These are phyloP conservation scores for Linnaemya vulpina DNA, from an alignment of 2,888 invertebrate genomes.

Conservation along the genomic window DNA sequence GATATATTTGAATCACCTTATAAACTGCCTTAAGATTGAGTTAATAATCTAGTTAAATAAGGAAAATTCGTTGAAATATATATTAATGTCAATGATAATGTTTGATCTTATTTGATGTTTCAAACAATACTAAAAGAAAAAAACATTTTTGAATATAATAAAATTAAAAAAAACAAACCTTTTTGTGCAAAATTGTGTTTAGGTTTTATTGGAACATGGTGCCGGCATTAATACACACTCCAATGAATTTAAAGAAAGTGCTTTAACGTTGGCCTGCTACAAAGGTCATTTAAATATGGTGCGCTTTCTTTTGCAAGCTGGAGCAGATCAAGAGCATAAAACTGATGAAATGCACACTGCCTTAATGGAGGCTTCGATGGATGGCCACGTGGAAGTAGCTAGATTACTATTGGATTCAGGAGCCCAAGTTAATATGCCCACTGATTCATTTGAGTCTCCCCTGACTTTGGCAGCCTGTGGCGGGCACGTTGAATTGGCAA, in stretches of 20 bases:
- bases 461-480: slow-evolving; percentile 99
- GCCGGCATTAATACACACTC: slow-evolving; percentile 99
- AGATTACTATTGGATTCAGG: slow-evolving; percentile 96
- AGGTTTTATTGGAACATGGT: slow-evolving; percentile 94
- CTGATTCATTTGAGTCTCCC: slow-evolving; percentile 99
- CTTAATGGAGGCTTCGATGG: slow-evolving; percentile 99
- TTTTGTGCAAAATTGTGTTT: slow-evolving; percentile 52
- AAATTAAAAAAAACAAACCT: background rate
- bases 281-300: slow-evolving; percentile 99
- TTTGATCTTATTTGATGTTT: slow-evolving; percentile 84
- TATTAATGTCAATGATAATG: slow-evolving; percentile 77
- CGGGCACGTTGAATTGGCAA: slow-evolving; percentile 98
- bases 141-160: background rate
- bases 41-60: slow-evolving; percentile 77
- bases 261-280: slow-evolving; percentile 96
- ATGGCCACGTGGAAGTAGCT: slow-evolving; percentile 99
- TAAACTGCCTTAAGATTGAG: slow-evolving; percentile 76
- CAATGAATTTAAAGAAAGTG: slow-evolving; percentile 99
- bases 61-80: slow-evolving; percentile 38
- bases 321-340: slow-evolving; percentile 98
- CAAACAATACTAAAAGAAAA: background rate
- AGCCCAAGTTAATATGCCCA: slow-evolving; percentile 99
- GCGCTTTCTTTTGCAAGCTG: slow-evolving; percentile 95
- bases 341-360: slow-evolving; percentile 99
- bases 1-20: slow-evolving; percentile 55